Conservation (phyloP, 92 coral and sea anemone genomes). For the Bergia puertoricense region DNA sequence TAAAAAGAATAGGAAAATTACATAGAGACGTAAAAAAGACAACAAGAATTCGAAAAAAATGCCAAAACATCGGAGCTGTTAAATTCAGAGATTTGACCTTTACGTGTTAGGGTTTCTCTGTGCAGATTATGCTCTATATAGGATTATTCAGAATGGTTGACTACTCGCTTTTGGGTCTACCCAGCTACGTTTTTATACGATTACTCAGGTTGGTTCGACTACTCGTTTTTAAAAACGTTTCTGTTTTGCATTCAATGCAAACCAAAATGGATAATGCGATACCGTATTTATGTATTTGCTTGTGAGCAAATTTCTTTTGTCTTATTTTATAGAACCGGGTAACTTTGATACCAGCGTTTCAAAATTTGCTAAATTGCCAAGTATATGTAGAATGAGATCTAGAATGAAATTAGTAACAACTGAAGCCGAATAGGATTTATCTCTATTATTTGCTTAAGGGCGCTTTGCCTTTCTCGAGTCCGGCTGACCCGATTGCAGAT, state of each 20-base stretch:
- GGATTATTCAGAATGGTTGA: neutral
- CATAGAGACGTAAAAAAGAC: neutral
- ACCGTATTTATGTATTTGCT: conserved; percentile 10
- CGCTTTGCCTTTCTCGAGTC: neutral
- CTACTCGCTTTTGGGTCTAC: neutral
- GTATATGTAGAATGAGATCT: neutral
- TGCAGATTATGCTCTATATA: neutral
- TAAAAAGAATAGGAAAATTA: neutral
- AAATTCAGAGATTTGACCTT: neutral
- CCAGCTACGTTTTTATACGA: neutral
- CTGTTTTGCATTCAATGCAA: conserved; percentile 22
- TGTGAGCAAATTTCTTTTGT: neutral
- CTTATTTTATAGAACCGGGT: neutral
- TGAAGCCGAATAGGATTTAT: neutral
- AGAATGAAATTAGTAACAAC: neutral
- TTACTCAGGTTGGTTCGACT: neutral
- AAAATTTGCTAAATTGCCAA: neutral
- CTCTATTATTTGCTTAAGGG: neutral
- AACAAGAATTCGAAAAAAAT: neutral
- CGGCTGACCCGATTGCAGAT: neutral
- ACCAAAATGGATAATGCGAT: neutral
- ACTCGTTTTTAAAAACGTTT: neutral
- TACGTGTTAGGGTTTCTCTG: neutral
- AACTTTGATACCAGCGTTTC: neutral
- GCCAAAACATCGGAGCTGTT: neutral